These are phyloP conservation scores for Opisthocomus hoazin DNA, from an alignment of 2,113 vertebrate species.

Conservation along the genomic window DNA sequence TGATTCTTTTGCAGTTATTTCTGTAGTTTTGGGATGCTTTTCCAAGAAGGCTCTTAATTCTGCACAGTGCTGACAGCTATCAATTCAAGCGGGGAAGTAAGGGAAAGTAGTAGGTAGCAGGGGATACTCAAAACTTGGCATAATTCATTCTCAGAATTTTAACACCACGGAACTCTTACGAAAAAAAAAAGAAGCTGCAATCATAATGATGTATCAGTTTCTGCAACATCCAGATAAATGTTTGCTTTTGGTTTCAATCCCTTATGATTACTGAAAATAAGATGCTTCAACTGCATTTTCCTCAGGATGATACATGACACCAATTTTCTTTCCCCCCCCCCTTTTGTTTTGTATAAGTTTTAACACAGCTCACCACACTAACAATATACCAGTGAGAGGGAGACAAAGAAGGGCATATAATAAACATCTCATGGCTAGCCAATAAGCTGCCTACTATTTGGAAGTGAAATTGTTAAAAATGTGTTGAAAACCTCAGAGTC, in stretches of 20 bases:
- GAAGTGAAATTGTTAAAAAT: neutral
- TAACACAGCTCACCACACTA: neutral
- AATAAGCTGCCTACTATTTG: neutral
- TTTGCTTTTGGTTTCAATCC: slow-evolving; percentile 7
- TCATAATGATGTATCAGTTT: neutral
- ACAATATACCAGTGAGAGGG: neutral
- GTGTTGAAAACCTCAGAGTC: neutral
- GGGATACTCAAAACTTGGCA: neutral
- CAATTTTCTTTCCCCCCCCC: neutral
- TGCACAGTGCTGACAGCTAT: neutral
- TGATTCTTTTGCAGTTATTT: neutral
- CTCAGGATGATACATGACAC: neutral
- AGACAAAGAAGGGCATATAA: neutral
- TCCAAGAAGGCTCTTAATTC: neutral
- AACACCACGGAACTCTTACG: neutral
- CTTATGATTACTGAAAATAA: neutral
- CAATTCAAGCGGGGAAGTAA: neutral
- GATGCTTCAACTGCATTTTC: neutral
- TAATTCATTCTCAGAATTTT: neutral
- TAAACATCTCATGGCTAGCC: neutral
- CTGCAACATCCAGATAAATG: neutral
- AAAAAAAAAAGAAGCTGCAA: neutral
- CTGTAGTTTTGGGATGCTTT: neutral
- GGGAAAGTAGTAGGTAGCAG: neutral
- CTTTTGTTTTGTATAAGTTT: neutral